These are phyloP conservation scores for Mastacembelus armatus DNA, from an alignment of 2,797 vertebrate species.

Conservation along the genomic window DNA sequence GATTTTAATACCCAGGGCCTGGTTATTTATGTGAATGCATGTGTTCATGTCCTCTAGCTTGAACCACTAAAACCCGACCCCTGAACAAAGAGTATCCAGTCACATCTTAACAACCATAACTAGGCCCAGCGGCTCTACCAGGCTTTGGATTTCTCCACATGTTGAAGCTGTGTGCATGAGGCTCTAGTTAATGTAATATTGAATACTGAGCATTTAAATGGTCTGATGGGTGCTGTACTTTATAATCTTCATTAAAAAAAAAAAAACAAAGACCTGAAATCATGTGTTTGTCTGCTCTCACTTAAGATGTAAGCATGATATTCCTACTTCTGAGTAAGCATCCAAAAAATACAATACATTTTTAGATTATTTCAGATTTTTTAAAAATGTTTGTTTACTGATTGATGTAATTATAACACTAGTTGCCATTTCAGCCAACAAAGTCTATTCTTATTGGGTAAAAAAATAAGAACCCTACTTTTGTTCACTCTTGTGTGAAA, in stretches of 20 bases:
- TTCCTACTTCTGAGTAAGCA: too few relatives aligned
- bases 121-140: not conserved
- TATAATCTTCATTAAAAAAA: not conserved
- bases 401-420: too few relatives aligned
- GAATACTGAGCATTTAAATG: not conserved
- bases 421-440: too few relatives aligned
- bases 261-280: too few relatives aligned
- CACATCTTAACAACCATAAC: conserved; percentile 4
- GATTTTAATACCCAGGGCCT: not conserved
- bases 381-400: too few relatives aligned
- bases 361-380: too few relatives aligned
- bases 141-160: not conserved
- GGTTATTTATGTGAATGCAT: not conserved
- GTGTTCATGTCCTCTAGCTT: not conserved
- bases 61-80: not conserved
- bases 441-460: too few relatives aligned
- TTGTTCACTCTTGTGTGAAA: not conserved
- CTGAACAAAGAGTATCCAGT: not conserved
- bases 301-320: too few relatives aligned
- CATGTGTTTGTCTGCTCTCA: too few relatives aligned
- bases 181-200: not conserved
- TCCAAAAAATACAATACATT: too few relatives aligned
- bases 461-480: too few relatives aligned
- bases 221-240: not conserved
- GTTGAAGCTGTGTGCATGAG: too few relatives aligned